Evolutionary conservation across 2,888 invertebrate genomes (phyloP).

Genomic region (Slavum lentiscoides): DNA sequence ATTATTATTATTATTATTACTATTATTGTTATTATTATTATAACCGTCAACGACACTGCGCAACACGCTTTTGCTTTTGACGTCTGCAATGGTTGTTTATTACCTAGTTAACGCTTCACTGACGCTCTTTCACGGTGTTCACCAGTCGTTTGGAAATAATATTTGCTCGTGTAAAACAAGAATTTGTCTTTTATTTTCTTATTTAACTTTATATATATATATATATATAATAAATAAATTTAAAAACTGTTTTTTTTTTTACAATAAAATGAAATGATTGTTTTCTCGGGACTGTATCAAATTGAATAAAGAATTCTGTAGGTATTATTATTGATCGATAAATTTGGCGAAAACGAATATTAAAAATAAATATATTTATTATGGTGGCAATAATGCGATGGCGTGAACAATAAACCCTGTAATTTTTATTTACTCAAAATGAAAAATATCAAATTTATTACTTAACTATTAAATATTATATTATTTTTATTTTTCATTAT

Average conservation of each 20-base stretch:
- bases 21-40: constrained; percentile 21
- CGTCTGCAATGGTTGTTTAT: constrained; percentile 34
- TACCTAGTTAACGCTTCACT: constrained; percentile 45
- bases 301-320: constrained; percentile 11
- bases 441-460: too few relatives aligned
- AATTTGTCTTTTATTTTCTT: constrained; percentile 10
- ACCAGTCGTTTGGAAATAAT: constrained; percentile 22
- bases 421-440: too few relatives aligned
- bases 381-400: neutral
- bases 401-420: too few relatives aligned
- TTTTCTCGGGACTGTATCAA: neutral
- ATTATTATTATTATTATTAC: too few relatives aligned
- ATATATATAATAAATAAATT: neutral
- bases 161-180: constrained; percentile 40
- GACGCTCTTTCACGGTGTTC: constrained; percentile 4
- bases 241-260: constrained; percentile 9
- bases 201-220: constrained; percentile 23
- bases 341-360: neutral
- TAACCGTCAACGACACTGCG: constrained; percentile 24
- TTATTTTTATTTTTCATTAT: too few relatives aligned
- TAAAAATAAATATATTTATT: neutral
- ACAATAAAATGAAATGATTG: constrained; percentile 11
- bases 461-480: too few relatives aligned
- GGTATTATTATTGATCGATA: neutral
- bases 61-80: constrained; percentile 47